Evolutionary conservation across 2,113 vertebrate species (phyloP), one percentile per base, ranked within the genome.

Genomic region (Odobenus rosmarus): DNA sequence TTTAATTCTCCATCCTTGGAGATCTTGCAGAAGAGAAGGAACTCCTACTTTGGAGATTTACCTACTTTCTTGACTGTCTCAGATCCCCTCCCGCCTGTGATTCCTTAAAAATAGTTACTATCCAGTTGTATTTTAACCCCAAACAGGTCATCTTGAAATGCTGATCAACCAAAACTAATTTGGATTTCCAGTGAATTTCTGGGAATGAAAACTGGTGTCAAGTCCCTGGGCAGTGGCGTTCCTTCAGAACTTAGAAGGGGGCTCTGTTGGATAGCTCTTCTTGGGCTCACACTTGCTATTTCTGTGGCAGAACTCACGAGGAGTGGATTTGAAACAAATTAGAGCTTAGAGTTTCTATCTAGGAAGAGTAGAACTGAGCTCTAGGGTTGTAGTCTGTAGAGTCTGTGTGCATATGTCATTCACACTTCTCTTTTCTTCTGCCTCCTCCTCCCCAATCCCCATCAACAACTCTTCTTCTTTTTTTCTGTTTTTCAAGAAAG

Each of bases 1-100:
- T 49, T 72, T 91, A 55, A 31, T 51, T 33, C 71, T 46, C 14
- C 19, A 5, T 19, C 26, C 85, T 39, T 72, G 18, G 72, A 79
- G 67, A 55, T 14, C 81, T 55, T 77, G 6, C 42, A n/a, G 24
- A 90, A 86, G 90, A 95, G 42, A 90, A 49, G 24, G 33, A 39
- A 61, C 57, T 53, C 80, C 26, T 71, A 0, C 67, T 77, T 55
- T 69, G 19, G 33, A 51, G 8, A 84, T 28, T 42, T 13, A n/a
- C 87, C 59, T 64, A 4, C 49, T 80, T 69, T 23, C 59, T 49
- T n/a, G 86, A 9, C 23, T 28, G 33, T 42, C 26, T 77, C 26
- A 19, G 36, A 51, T 71, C 19, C 39, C n/a, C 59, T n/a, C 21
- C 33, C 26, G 19, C n/a, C 69, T 28, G 61, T 16, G 46, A 55